Percentiles rank a stretch among this genome's conserved stretches.
Evolutionary conservation across 2,797 vertebrate species (phyloP).

Genomic region (Galaxias olidus): DNA sequence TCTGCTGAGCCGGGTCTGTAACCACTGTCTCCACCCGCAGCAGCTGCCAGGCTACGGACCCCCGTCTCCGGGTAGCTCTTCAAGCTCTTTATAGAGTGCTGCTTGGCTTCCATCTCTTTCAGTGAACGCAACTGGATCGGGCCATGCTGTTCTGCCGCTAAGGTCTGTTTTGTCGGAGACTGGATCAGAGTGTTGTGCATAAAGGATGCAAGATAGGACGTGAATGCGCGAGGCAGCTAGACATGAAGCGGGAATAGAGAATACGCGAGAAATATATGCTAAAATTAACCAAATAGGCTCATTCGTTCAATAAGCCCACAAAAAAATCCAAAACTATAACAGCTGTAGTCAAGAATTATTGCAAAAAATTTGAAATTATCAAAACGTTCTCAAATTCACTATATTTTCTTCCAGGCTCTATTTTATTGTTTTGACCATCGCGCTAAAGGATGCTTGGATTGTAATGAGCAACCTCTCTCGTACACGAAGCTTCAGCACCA

Average conservation of each 20-base stretch:
- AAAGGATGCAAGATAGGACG: conserved; percentile 65
- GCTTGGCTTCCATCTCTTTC: conserved; percentile 79
- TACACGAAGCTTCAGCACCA: conserved; percentile 85
- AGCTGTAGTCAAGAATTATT: neutral
- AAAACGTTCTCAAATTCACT: neutral
- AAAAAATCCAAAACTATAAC: too few species aligned
- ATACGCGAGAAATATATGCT: conserved; percentile 2
- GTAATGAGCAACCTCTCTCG: conserved; percentile 49
- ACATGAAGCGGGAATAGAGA: conserved; percentile 8
- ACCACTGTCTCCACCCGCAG: conserved; percentile 61
- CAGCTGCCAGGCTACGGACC: conserved; percentile 75
- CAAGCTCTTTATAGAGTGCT: conserved; percentile 75
- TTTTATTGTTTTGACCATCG: conserved; percentile 32
- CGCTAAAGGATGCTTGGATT: conserved; percentile 61
- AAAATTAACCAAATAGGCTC: conserved; percentile 9
- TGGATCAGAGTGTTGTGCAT: conserved; percentile 79
- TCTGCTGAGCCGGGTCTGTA: conserved; percentile 64
- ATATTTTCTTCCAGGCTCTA: conserved; percentile 5
- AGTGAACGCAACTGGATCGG: conserved; percentile 63
- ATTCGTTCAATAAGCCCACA: too few species aligned
- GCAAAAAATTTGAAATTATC: too few species aligned
- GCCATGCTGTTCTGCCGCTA: conserved; percentile 74
- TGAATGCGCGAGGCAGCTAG: conserved; percentile 17
- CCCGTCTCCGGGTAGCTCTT: conserved; percentile 81
- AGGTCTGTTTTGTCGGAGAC: conserved; percentile 67